Percentiles rank a stretch among this genome's conserved stretches.
Evolutionary conservation across 2,797 vertebrate genomes (phyloP).

Genomic region (Pseudomugil tenellus): DNA sequence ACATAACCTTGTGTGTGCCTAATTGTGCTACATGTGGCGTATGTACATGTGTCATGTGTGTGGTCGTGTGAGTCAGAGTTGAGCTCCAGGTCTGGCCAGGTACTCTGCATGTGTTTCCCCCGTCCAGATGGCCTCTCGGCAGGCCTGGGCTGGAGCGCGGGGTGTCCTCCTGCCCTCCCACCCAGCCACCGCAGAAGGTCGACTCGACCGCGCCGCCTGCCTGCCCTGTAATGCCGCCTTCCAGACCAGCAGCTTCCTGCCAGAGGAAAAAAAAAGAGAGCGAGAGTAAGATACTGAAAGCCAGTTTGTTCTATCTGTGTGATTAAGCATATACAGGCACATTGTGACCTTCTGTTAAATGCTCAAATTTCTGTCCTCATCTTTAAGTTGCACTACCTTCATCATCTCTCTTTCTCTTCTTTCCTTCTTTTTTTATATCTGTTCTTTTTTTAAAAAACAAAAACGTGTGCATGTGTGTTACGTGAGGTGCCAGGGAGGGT

Average conservation of each 20-base stretch:
- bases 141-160: conserved; percentile 76
- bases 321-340: conserved; percentile 41
- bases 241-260: conserved; percentile 58
- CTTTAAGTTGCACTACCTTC: background rate
- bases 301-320: conserved; percentile 37
- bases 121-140: conserved; percentile 85
- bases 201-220: conserved; percentile 76
- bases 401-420: background rate
- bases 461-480: conserved; percentile 12
- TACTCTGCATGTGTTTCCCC: conserved; percentile 84
- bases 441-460: conserved; percentile 7
- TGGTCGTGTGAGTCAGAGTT: conserved; percentile 64
- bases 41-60: conserved; percentile 46
- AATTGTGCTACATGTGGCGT: conserved; percentile 33
- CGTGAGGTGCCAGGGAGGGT: conserved; percentile 78
- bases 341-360: conserved; percentile 8
- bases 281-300: conserved; percentile 49
- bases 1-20: conserved; percentile 19
- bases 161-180: conserved; percentile 83
- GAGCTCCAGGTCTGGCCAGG: conserved; percentile 79
- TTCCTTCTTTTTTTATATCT: conserved; percentile 1
- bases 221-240: conserved; percentile 55
- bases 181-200: conserved; percentile 83
- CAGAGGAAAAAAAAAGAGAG: conserved; percentile 45
- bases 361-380: background rate